Percentiles rank a stretch among this genome's conserved stretches.
Conservation (phyloP, 23 tunicate species). For the Halocynthia aurantium region DNA sequence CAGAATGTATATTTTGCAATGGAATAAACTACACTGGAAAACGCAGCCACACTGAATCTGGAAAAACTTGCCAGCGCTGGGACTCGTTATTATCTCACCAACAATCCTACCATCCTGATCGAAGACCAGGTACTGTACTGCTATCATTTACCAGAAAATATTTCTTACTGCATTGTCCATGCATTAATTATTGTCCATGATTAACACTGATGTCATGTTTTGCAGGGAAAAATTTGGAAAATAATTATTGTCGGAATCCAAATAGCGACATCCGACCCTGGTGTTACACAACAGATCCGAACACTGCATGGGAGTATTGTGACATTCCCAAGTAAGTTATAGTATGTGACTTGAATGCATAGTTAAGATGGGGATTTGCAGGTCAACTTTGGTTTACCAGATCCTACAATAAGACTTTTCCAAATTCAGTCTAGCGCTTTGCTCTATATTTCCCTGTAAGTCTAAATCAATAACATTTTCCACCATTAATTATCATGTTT, state of each 20-base stretch:
- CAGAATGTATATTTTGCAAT: conserved; percentile 11
- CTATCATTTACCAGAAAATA: background rate
- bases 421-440: no score
- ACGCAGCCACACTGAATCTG: background rate
- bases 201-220: no score
- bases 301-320: conserved; percentile 48
- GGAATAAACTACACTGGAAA: background rate
- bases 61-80: conserved; percentile 22
- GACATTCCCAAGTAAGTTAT: conserved; percentile 25
- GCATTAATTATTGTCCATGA: no score
- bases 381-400: no score
- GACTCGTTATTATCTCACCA: background rate
- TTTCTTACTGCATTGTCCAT: no score
- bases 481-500: no score
- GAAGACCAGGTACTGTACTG: conserved; percentile 16
- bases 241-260: conserved; percentile 59
- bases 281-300: conserved; percentile 52
- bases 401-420: no score
- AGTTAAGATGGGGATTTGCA: no score
- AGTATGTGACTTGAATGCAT: background rate
- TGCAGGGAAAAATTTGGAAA: background rate
- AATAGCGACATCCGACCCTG: conserved; percentile 40
- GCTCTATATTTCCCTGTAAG: no score
- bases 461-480: no score
- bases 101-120: conserved; percentile 8